Evolutionary conservation across 2,113 vertebrate genomes (phyloP).

Genomic region (Morphnarchus princeps): DNA sequence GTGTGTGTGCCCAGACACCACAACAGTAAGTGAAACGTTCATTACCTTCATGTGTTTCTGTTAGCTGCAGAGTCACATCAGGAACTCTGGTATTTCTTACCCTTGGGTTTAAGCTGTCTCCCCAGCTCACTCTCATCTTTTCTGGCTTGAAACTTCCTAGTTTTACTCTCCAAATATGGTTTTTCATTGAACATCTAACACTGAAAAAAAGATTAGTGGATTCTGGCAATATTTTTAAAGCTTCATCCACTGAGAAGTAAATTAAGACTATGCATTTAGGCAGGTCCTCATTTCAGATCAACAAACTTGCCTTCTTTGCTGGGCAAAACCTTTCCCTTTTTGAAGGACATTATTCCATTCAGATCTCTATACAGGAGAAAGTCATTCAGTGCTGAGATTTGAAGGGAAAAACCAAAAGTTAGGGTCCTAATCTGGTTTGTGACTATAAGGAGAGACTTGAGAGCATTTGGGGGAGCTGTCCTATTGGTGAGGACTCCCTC

Average conservation of each 20-base stretch:
- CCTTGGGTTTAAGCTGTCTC: not conserved
- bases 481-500: not conserved
- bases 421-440: not conserved
- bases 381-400: not conserved
- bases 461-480: not conserved
- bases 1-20: not conserved
- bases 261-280: not conserved
- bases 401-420: not conserved
- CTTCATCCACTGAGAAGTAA: not conserved
- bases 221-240: not conserved
- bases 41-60: not conserved
- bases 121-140: not conserved
- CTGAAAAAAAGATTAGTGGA: not conserved
- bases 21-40: not conserved
- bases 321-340: not conserved
- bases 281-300: not conserved
- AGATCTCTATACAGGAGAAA: not conserved
- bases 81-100: not conserved
- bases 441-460: not conserved
- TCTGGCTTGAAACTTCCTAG: not conserved
- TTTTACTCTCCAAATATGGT: accelerated
- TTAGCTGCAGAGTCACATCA: not conserved
- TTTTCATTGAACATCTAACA: not conserved
- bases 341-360: not conserved
- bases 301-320: not conserved